These are phyloP conservation scores for Bufo gargarizans DNA, from an alignment of 2,113 vertebrate species.

Conservation along the genomic window DNA sequence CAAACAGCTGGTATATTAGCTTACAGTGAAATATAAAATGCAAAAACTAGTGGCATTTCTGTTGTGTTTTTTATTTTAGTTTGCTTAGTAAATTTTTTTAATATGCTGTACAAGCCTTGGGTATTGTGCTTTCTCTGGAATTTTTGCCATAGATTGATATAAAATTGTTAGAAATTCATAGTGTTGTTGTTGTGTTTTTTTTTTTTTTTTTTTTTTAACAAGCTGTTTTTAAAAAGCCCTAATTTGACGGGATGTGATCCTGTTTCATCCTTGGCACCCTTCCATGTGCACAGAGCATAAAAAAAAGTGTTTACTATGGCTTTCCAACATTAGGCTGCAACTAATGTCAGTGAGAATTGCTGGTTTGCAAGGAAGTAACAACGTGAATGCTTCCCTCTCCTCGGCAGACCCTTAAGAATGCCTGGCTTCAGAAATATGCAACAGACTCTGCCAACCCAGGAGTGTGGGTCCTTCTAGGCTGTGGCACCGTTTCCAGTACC, in stretches of 20 bases:
- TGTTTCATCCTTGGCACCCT: neutral
- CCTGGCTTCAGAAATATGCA: conserved; percentile 84
- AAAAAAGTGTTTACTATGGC: neutral
- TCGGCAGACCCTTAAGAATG: conserved; percentile 85
- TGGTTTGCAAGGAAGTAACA: conserved; percentile 4
- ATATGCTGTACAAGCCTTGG: no score
- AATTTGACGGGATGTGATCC: neutral
- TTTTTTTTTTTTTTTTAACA: no score
- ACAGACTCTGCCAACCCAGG: conserved; percentile 88
- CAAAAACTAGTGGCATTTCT: no score
- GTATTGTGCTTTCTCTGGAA: no score
- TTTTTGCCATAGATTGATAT: no score
- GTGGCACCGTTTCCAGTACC: conserved; percentile 88
- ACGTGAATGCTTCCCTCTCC: conserved; percentile 12
- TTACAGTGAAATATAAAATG: no score
- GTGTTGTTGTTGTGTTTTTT: no score
- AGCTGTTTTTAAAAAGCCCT: no score
- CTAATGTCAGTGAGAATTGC: neutral
- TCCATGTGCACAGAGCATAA: neutral
- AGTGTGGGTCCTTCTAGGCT: conserved; percentile 84
- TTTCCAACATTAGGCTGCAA: neutral
- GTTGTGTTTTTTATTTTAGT: no score
- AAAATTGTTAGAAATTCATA: no score
- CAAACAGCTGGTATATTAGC: no score
- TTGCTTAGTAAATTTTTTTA: no score